Base-by-base conservation (phyloP, 2,113 vertebrate genomes). In the Copsychus sechellarum region DNA sequence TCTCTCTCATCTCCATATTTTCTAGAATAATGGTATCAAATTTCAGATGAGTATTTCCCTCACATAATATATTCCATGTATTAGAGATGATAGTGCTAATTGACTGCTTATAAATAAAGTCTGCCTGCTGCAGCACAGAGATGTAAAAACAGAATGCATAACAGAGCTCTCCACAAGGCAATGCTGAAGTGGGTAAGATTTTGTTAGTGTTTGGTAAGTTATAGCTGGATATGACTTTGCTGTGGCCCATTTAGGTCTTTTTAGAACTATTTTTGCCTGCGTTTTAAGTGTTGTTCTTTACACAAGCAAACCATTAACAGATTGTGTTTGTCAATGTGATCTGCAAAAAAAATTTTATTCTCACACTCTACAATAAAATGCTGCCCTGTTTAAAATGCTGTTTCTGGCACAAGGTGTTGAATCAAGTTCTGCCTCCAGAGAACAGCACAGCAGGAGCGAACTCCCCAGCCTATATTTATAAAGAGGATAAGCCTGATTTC, bases 301-400 rank as follows among this genome's bases (percentile, higher is more conserved):
- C 71, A 48, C 42, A 65, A 78, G 45, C 16, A 77, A 88, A 58
- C 29, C 34, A 82, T 40, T 86, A 92, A 86, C 71, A 92, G 81
- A 73, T 78, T 92, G 73, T 78, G 77, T 91, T 95, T 88, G 91
- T 64, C 86, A 92, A 81, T 29, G 33, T 34, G 66, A 81, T 57
- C 43, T 71, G 16, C 43, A 83, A 66, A 80, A 76, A 72, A 34
- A 42, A 51, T 56, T 5, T 76, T 83, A 62, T 90, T 61, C 71
- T 86, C 33, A 66, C 53, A n/a, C 38, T 71, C 34, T 42, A 45
- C 61, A 72, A 64, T 14, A 76, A 84, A 92, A 89, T 1, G 3
- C 28, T 71, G 69, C 40, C 84, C 57, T 40, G 15, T 40, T 78
- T 93, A 80, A 95, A 91, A 76, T 72, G 23, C 45, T 69, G 43